Evolutionary conservation across 1,140 invertebrate genomes (phyloP).

Genomic region (Copidosoma floridanum): DNA sequence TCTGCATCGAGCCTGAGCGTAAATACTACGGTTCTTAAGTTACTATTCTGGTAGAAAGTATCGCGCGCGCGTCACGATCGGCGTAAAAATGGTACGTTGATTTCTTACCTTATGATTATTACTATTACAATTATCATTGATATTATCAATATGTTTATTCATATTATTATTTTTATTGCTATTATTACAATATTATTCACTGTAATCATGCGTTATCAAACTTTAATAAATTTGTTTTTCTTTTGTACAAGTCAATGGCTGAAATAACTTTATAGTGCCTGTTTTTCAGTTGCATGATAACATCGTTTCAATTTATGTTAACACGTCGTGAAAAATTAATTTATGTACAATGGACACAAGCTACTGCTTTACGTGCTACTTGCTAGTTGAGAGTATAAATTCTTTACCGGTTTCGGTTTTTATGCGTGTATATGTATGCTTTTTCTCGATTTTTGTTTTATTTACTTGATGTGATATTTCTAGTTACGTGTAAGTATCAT

Average conservation of each 20-base stretch:
- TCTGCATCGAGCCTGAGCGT: conserved; percentile 36
- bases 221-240: conserved; percentile 21
- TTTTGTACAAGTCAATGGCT: conserved; percentile 20
- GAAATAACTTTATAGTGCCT: conserved; percentile 13
- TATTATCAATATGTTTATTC: conserved; percentile 20
- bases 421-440: no score
- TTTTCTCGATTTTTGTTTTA: conserved; percentile 43
- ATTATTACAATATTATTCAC: conserved; percentile 21
- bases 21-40: conserved; percentile 55
- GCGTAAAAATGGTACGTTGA: conserved; percentile 16
- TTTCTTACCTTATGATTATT: conserved; percentile 33
- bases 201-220: conserved; percentile 21
- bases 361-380: conserved; percentile 41
- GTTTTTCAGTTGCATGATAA: conserved; percentile 32
- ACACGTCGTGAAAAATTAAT: conserved; percentile 20
- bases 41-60: conserved; percentile 49
- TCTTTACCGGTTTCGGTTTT: no score
- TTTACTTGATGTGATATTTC: conserved; percentile 52
- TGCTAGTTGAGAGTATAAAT: no score
- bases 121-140: conserved; percentile 13
- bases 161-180: conserved; percentile 22
- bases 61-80: conserved; percentile 13
- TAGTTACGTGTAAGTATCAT: conserved; percentile 45
- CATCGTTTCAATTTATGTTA: conserved; percentile 37
- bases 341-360: conserved; percentile 23